Base-by-base conservation (phyloP, 2,888 invertebrate genomes). In the Sarcophaga carnaria region DNA sequence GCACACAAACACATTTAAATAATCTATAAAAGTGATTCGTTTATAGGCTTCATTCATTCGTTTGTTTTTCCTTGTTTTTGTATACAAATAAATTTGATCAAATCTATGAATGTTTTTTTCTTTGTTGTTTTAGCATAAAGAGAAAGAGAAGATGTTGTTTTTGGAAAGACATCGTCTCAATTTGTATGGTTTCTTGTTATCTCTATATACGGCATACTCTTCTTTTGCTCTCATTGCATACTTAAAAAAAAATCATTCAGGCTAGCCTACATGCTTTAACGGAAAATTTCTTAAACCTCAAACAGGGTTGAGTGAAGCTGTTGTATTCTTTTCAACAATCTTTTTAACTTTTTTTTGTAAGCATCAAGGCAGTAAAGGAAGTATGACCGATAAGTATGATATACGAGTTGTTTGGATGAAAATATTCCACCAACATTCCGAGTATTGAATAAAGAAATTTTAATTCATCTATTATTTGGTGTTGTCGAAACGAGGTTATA, bases 161-260 rank as follows among this genome's bases (percentile, higher is more conserved):
- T 62, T 59, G 5, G 20, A 45, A 37, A 66, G 17, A 62, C 74
- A 63, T 54, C 70, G 54, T 71, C 71, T 79, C 54, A 49, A 64
- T 64, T 75, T 62, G 11, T 79, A 79, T 71, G 79, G 71, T 64
- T 79, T 79, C 79, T 59, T 71, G 66, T 77, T 83, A 83, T 83
- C 82, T 79, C 63, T 79, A 77, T 74, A 60, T 11, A 76, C 27
- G 66, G n/a, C 20, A 45, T 14, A 37, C 37, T 2, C 22, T 45
- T 64, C 27, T 25, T n/a, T 20, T 63, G 47, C n/a, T 49, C 62
- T 71, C 25, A 25, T 64, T n/a, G 49, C 37, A 14, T 11, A 22
- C 54, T 77, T 60, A 47, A 22, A 59, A 11, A 25, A 60, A 60
- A 37, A 10, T 72, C 20, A 60, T 71, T 72, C 45, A 60, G 74